Evolutionary conservation across 2,113 vertebrate species (phyloP).

Genomic region (Tychaedon coryphoeus): DNA sequence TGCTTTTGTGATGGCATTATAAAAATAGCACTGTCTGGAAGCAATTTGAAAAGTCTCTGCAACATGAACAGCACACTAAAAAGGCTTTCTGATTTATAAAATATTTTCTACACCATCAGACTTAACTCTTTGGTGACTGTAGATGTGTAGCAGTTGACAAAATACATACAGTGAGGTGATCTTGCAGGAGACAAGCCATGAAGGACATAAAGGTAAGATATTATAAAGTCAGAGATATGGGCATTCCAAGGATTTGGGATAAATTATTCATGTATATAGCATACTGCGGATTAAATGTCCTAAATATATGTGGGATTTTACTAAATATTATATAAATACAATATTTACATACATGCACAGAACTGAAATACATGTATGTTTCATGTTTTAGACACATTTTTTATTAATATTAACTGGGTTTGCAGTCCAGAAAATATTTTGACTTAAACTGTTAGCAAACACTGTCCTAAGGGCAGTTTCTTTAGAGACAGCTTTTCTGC

Average conservation of each 20-base stretch:
- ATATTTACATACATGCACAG: neutral
- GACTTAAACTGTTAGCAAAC: neutral
- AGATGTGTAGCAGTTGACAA: neutral
- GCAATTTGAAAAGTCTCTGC: conserved; percentile 43
- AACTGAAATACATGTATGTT: neutral
- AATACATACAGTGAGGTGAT: neutral
- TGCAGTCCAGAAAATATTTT: neutral
- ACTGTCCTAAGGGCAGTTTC: neutral
- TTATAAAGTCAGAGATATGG: neutral
- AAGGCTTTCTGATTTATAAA: conserved; percentile 14
- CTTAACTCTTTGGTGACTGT: neutral
- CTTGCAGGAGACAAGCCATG: neutral
- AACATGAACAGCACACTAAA: neutral
- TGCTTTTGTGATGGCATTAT: conserved; percentile 22
- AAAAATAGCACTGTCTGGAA: conserved; percentile 69
- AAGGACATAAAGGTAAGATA: neutral
- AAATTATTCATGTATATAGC: neutral
- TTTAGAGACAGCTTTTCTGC: neutral
- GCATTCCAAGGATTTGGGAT: neutral
- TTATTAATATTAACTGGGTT: neutral
- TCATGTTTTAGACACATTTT: neutral
- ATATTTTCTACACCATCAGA: neutral
- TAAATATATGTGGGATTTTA: neutral
- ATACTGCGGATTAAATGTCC: neutral
- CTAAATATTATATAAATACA: neutral